phyloP scores from a whole-genome alignment of 2,797 vertebrate species.

The Gallinago stenura region DNA sequence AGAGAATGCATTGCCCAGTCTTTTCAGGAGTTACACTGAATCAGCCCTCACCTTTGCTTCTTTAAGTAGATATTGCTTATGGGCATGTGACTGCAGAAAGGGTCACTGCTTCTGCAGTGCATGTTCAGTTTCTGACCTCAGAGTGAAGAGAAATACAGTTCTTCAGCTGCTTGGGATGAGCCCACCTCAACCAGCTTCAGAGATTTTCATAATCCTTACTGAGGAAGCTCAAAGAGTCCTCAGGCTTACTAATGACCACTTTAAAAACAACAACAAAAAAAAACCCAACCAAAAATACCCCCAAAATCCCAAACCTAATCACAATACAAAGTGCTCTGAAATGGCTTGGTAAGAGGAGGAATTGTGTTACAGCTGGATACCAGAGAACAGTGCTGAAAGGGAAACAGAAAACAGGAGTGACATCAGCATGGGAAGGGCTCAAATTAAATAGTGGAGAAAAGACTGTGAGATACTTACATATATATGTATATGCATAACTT shows the following conservation, averaged over 20 bases:
- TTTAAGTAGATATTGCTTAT: not conserved
- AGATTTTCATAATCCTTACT: not conserved
- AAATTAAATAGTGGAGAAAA: conserved; percentile 6
- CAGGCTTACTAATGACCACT: not conserved
- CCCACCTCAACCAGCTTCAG: not conserved
- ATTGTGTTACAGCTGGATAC: not conserved
- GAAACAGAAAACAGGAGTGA: not conserved
- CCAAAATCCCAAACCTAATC: not conserved
- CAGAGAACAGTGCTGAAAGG: not conserved
- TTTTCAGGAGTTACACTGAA: not conserved
- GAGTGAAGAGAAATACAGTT: not conserved
- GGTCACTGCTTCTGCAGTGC: not conserved
- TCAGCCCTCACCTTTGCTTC: not conserved
- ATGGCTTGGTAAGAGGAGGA: not conserved
- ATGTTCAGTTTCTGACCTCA: not conserved
- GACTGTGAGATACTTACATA: not conserved
- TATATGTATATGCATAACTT: not conserved
- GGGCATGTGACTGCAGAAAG: not conserved
- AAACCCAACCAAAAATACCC: not conserved
- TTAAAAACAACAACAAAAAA: not conserved
- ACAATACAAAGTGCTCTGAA: not conserved
- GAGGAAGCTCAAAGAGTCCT: not conserved
- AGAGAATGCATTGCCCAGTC: not conserved
- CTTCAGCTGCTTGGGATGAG: not conserved
- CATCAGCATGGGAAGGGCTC: not conserved